These are phyloP conservation scores for Campoletis sonorensis DNA, from an alignment of 1,140 invertebrate species.

Conservation along the genomic window DNA sequence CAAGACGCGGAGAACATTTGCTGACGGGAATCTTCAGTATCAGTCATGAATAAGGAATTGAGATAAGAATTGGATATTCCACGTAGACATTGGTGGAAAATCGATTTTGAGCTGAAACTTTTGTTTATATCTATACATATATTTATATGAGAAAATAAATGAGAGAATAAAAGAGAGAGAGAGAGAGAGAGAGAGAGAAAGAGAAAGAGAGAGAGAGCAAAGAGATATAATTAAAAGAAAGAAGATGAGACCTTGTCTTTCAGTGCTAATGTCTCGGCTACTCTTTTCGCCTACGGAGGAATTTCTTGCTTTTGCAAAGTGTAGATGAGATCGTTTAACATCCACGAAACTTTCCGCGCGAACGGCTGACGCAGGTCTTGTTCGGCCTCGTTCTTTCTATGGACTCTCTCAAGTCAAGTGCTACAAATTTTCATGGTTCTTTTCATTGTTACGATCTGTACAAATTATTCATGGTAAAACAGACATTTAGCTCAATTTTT, in stretches of 20 bases:
- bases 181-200: not conserved
- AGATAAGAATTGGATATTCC: not conserved
- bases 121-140: not conserved
- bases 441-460: too few relatives aligned
- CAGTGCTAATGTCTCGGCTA: not conserved
- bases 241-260: not conserved
- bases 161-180: not conserved
- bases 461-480: too few relatives aligned
- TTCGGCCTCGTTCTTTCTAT: not conserved
- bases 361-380: not conserved
- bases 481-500: too few relatives aligned
- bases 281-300: not conserved
- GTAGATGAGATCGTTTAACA: constrained; percentile 4
- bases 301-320: not conserved
- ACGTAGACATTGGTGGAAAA: too few relatives aligned
- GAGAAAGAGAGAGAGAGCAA: not conserved
- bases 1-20: too few relatives aligned
- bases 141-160: too few relatives aligned
- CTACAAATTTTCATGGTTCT: too few relatives aligned
- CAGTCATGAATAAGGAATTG: not conserved
- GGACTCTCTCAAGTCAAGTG: not conserved
- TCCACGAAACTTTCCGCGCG: not conserved
- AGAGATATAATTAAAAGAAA: not conserved
- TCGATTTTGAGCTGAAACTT: not conserved
- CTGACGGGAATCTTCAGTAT: not conserved